Conservation (phyloP, 2,888 invertebrate genomes). For the Ectemnius lituratus region DNA sequence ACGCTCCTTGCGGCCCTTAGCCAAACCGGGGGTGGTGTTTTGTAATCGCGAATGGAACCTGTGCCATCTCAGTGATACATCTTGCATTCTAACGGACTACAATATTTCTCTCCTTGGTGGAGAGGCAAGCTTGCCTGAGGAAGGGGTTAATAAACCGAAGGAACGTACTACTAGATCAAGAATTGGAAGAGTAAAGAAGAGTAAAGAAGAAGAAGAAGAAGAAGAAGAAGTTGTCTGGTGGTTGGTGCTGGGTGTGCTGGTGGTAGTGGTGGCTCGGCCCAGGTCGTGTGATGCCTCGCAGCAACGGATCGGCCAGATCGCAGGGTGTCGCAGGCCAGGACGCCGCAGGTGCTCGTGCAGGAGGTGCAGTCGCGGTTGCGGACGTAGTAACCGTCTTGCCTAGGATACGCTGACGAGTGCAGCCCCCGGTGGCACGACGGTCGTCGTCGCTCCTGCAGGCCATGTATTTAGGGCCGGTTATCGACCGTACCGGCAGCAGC, state of each 20-base stretch:
- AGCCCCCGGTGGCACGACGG: conserved; percentile 70
- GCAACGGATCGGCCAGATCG: conserved; percentile 57
- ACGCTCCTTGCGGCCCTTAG: neutral
- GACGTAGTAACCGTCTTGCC: conserved; percentile 47
- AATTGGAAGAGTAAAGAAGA: neutral
- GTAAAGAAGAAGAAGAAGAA: conserved; percentile 5
- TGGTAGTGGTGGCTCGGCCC: conserved; percentile 41
- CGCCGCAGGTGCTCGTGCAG: conserved; percentile 57
- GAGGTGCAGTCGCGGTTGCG: conserved; percentile 39
- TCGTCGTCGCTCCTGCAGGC: conserved; percentile 69
- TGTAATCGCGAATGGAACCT: neutral
- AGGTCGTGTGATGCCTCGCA: conserved; percentile 71
- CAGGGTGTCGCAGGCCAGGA: conserved; percentile 65
- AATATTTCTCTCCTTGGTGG: neutral
- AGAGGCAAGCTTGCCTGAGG: conserved; percentile 16
- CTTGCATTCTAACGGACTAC: neutral
- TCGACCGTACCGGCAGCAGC: conserved; percentile 62
- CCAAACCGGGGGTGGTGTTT: neutral
- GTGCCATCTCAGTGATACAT: neutral
- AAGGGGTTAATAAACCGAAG: conserved; percentile 15
- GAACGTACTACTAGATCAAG: neutral
- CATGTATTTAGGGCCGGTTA: conserved; percentile 64
- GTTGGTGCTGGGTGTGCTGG: conserved; percentile 51
- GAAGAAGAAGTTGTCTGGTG: conserved; percentile 31
- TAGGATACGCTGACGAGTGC: conserved; percentile 75